Evolutionary conservation across 2,113 vertebrate species (phyloP).

Genomic region (Picathartes gymnocephalus): DNA sequence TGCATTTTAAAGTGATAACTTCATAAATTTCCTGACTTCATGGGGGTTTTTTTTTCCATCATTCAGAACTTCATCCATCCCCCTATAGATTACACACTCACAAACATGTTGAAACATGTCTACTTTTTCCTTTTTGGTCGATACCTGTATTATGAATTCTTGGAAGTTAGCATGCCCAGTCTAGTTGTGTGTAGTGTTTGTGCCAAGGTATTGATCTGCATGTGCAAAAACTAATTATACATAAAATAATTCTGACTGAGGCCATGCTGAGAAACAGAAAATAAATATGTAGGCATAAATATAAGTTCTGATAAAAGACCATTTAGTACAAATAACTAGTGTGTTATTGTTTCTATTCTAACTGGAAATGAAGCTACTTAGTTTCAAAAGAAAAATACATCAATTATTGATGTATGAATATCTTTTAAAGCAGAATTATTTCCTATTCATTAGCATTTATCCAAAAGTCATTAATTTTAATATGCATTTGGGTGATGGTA

Average conservation of each 20-base stretch:
- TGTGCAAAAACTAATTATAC: background rate
- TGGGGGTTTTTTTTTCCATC: fast-evolving
- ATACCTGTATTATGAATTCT: background rate
- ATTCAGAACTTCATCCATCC: background rate
- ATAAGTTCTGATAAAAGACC: constrained; percentile 31
- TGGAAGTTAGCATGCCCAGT: background rate
- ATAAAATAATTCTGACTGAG: background rate
- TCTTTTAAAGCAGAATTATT: constrained; percentile 46
- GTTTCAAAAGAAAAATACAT: constrained; percentile 55
- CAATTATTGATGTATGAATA: constrained; percentile 59
- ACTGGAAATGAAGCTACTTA: constrained; percentile 39
- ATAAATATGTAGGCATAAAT: background rate
- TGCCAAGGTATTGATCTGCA: background rate
- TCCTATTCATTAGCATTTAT: constrained; percentile 58
- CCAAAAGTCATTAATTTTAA: constrained; percentile 67
- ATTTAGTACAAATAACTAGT: constrained; percentile 37
- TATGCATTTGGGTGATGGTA: constrained; percentile 41
- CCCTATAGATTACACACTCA: background rate
- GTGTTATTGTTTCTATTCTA: background rate
- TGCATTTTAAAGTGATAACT: background rate
- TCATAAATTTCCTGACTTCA: background rate
- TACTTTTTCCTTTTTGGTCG: fast-evolving
- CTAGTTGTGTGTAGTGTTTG: background rate
- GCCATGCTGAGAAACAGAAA: background rate
- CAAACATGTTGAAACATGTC: background rate